Base-by-base conservation (phyloP, 2,113 vertebrate genomes). In the Epinephelus lanceolatus region DNA sequence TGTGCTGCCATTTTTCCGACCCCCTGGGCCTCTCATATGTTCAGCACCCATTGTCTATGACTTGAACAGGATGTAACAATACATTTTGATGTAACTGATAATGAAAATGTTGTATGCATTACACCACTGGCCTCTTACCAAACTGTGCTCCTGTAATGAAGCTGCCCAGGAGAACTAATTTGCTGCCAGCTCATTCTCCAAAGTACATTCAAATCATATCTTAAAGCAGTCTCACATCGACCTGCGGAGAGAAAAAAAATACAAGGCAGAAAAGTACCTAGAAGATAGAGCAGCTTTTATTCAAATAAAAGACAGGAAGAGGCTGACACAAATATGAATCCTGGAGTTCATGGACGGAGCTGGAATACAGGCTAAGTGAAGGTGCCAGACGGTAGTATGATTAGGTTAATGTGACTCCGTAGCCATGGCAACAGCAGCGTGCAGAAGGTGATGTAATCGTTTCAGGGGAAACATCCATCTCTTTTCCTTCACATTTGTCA, bases 381-480 rank as follows among this genome's bases (percentile, higher is more conserved):
- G 63, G 57, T 88, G 85, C 86, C 88, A 82, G 87, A 88, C 75
- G 23, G 67, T 60, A 18, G 53, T 59, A 47, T 61, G 85, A 89
- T 87, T 73, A 78, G 65, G 60, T 65, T 91, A 88, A 91, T 92
- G 78, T 80, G 85, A 88, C 83, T 76, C 55, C 19, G 88, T 91
- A 65, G 69, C 84, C 89, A 93, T 92, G 80, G 91, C 86, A 89
- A 94, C 92, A 86, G 81, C 60, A 81, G 52, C 59, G 77, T 91
- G 85, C 72, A 72, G 60, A 81, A 76, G 86, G 60, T 91, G 93
- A 92, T 91, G 92, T 89, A 88, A 93, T 87, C 23, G 5, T 84
- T 76, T 91, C 83, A 59, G 79, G 53, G 56, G 70, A 85, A 88
- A 60, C 56, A 37, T 86, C 79, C 78, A 78, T 90, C 60, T 87